Conservation (phyloP, 2,113 vertebrate genomes). For the Leucoraja erinaceus region DNA sequence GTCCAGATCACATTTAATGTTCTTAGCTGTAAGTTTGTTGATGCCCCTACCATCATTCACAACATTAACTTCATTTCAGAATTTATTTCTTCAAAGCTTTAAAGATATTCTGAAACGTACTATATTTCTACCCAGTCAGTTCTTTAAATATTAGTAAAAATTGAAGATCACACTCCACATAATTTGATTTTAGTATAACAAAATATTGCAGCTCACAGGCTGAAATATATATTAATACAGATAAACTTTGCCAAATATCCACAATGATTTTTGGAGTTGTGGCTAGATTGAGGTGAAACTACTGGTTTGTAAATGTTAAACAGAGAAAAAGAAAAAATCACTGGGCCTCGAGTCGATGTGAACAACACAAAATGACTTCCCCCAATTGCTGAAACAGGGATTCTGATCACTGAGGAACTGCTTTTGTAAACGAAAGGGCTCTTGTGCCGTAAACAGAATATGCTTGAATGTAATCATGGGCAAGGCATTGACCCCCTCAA, state of each 20-base stretch:
- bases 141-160: background rate
- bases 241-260: background rate
- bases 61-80: background rate
- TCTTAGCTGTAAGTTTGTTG: background rate
- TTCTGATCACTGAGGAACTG: background rate
- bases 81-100: background rate
- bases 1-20: background rate
- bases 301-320: background rate
- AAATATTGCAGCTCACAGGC: background rate
- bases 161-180: background rate
- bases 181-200: background rate
- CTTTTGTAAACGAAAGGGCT: background rate
- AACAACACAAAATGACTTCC: conserved; percentile 3
- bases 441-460: background rate
- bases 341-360: background rate
- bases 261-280: background rate
- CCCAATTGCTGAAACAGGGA: background rate
- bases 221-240: background rate
- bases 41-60: background rate
- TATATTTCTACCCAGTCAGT: background rate
- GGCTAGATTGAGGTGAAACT: background rate
- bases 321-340: background rate
- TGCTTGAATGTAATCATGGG: background rate
- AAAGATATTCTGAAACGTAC: background rate
- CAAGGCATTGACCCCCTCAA: background rate